Base-by-base conservation (phyloP, 1,140 invertebrate species). In the Asbolus verrucosus region DNA sequence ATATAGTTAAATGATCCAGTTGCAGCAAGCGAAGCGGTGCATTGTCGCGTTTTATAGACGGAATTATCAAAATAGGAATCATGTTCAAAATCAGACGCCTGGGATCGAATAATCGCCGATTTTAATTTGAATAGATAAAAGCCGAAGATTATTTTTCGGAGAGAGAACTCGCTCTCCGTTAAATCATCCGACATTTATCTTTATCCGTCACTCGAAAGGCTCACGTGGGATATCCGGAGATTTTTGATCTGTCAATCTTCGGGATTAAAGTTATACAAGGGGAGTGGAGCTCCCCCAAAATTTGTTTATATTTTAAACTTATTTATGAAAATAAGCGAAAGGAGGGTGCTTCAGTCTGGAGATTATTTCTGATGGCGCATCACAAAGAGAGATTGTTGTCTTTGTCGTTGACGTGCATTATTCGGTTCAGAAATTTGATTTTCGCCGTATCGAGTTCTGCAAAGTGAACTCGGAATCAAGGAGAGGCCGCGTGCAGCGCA, bases 71-170 rank as follows among this genome's bases (percentile, higher is more conserved):
- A 43, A 18, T 16, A n/a, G 41, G 9, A 46, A 46, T 46, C 41
- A 14, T 6, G n/a, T 16, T 46, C 24, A 8, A 27, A 27, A 27
- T 27, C 24, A 27, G 24, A 4, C 8, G n/a, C n/a, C n/a, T n/a
- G n/a, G n/a, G n/a, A 3, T 27, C 24, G 8, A 27, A 27, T 8
- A 27, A 27, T 27, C 24, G 24, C 8, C 41, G 41, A 19, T 46
- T 46, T 46, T 46, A 46, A 46, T 46, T 46, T 46, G 41, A 41
- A 46, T 46, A 46, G 41, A 46, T 46, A 46, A 46, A 13, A 46
- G 18, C 15, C 15, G 6, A 16, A 46, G 16, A 38, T 38, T 46
- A 46, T 18, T 46, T 46, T 9, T 19, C 41, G 6, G 9, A 46
- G 24, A 27, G 24, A 27, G 24, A 27, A 27, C 3, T 27, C n/a